These are phyloP conservation scores for Rhinoderma darwinii DNA, from an alignment of 2,113 vertebrate species.

Conservation along the genomic window DNA sequence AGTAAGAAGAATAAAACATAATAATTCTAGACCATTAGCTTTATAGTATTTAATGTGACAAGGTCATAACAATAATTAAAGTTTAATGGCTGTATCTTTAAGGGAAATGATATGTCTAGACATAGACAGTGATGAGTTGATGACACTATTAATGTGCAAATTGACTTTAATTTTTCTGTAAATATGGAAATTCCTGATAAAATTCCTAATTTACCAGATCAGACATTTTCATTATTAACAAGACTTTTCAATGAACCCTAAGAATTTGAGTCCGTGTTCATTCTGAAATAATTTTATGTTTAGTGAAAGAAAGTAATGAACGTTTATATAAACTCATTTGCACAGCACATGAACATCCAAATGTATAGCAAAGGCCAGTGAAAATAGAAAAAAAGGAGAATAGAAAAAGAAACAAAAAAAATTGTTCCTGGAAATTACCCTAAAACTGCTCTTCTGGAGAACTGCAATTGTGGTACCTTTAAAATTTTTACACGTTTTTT, in stretches of 20 bases:
- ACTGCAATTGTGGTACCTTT: no score
- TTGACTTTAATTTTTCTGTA: constrained; percentile 34
- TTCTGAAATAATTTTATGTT: constrained; percentile 3
- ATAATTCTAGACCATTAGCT: constrained; percentile 35
- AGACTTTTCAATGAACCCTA: neutral
- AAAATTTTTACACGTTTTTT: no score
- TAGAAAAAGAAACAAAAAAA: neutral
- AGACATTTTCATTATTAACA: constrained; percentile 1
- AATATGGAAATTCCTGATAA: constrained; percentile 21
- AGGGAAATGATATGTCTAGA: constrained; percentile 21
- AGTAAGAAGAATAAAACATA: constrained; percentile 6
- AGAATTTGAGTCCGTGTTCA: neutral
- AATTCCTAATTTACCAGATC: constrained; percentile 14
- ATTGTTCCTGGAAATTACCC: neutral
- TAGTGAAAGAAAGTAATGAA: neutral
- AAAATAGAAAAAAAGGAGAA: neutral
- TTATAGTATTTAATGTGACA: constrained; percentile 25
- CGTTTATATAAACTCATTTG: neutral
- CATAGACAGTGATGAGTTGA: constrained; percentile 18
- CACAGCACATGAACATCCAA: neutral
- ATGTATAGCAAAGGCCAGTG: neutral
- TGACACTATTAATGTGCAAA: constrained; percentile 33
- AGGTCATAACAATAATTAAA: constrained; percentile 26
- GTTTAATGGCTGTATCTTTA: constrained; percentile 13
- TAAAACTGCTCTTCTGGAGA: neutral